A percentile compares a stretch with the other conserved stretches of the same genome.
These are phyloP conservation scores for Linurgus olivaceus DNA, from an alignment of 2,797 vertebrate genomes.

Conservation along the genomic window DNA sequence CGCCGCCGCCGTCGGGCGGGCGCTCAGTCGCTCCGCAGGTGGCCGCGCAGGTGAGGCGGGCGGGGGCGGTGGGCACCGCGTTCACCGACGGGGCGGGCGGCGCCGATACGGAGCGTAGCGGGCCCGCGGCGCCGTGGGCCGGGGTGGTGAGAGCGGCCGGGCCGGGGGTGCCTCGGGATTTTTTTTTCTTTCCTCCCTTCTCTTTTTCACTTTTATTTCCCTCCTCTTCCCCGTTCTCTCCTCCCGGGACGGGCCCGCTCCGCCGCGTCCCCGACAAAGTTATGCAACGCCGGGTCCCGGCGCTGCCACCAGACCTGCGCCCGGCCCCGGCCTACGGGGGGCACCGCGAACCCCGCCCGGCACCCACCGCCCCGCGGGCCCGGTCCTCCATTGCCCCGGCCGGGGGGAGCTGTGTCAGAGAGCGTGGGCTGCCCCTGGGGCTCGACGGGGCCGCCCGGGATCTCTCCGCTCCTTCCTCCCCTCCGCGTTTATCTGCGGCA, in stretches of 20 bases:
- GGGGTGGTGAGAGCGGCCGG: not conserved
- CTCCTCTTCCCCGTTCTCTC: not conserved
- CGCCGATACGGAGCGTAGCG: not conserved
- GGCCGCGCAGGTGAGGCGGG: conserved; percentile 67
- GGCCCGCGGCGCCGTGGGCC: not conserved
- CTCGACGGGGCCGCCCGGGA: not conserved
- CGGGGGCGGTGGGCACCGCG: not conserved
- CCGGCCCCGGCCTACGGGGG: not conserved
- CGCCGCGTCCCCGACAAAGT: not conserved
- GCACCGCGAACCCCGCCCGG: not conserved
- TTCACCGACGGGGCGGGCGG: not conserved
- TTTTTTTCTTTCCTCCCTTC: not conserved
- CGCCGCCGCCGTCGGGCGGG: not conserved
- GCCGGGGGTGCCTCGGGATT: not conserved
- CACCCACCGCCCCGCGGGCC: too few relatives aligned
- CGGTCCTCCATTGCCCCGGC: not conserved
- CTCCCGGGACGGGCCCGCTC: not conserved
- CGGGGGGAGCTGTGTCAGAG: not conserved
- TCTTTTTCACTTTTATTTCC: not conserved
- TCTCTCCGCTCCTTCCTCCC: not conserved
- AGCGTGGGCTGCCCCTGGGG: not conserved
- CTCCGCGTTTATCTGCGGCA: not conserved
- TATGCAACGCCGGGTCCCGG: not conserved
- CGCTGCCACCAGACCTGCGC: not conserved
- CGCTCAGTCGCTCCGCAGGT: conserved; percentile 8